phyloP scores from a whole-genome alignment of 2,113 vertebrate genomes.

The Procavia capensis region DNA sequence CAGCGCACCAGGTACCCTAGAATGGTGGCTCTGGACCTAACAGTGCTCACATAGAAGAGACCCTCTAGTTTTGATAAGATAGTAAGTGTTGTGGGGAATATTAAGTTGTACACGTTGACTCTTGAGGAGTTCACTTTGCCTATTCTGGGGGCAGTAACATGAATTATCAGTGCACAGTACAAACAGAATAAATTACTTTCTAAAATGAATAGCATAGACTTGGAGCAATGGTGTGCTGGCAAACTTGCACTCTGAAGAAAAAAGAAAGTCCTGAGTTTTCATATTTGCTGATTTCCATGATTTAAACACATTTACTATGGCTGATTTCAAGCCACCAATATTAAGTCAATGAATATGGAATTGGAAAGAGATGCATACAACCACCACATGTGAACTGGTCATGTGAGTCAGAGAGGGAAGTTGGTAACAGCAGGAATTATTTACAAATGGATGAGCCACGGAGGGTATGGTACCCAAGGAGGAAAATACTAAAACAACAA shows the following conservation, averaged over 20 bases:
- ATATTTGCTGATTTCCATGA: background rate
- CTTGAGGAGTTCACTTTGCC: background rate
- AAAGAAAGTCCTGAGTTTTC: background rate
- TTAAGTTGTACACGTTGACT: background rate
- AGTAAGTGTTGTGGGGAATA: background rate
- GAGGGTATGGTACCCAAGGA: background rate
- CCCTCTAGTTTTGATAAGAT: background rate
- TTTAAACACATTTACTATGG: background rate
- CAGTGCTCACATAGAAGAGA: background rate
- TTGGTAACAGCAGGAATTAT: background rate
- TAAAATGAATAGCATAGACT: background rate
- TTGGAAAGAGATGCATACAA: background rate
- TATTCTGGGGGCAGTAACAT: background rate
- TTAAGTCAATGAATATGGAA: background rate
- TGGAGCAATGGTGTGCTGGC: background rate
- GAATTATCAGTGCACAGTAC: background rate
- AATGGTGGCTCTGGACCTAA: background rate
- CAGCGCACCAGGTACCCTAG: accelerated
- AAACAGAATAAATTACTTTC: background rate
- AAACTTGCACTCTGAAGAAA: background rate
- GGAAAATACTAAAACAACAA: background rate
- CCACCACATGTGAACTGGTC: background rate
- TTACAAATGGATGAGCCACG: background rate
- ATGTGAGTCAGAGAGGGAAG: background rate
- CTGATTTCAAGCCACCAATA: background rate